phyloP scores from a whole-genome alignment of 2,113 vertebrate species.

The Pontoporia blainvillei region DNA sequence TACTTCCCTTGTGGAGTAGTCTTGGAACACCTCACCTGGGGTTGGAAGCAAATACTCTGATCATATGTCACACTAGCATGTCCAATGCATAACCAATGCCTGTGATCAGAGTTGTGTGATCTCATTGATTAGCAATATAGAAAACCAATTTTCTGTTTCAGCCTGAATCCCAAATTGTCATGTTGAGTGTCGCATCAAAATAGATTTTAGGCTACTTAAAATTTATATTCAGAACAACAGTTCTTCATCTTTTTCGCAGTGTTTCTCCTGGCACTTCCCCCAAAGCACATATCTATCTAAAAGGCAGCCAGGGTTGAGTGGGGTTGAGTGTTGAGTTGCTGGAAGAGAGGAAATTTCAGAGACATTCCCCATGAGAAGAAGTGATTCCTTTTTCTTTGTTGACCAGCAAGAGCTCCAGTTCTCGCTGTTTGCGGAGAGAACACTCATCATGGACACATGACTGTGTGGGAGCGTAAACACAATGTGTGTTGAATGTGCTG shows the following conservation, averaged over 20 bases:
- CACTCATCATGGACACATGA: background rate
- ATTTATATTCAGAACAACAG: background rate
- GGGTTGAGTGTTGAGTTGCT: background rate
- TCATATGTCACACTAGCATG: background rate
- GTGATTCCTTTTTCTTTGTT: background rate
- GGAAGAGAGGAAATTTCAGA: background rate
- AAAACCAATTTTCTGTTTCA: constrained; percentile 4
- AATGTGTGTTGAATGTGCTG: background rate
- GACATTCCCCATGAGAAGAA: background rate
- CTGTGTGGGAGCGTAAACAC: too few relatives aligned
- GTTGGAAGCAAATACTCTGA: background rate
- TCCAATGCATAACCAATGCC: background rate
- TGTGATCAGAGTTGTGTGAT: background rate
- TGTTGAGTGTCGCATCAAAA: background rate
- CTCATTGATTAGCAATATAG: background rate
- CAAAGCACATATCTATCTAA: background rate
- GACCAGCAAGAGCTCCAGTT: background rate
- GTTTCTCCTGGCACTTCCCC: background rate
- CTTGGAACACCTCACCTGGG: background rate
- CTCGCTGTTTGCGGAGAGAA: background rate
- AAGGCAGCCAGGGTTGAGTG: background rate
- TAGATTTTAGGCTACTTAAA: background rate
- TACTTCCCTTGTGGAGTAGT: background rate
- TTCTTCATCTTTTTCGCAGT: background rate
- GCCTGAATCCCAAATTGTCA: background rate